Percentiles rank a stretch among this genome's conserved stretches.
Conservation (phyloP, 1,140 invertebrate species). For the Dufourea novaeangliae region DNA sequence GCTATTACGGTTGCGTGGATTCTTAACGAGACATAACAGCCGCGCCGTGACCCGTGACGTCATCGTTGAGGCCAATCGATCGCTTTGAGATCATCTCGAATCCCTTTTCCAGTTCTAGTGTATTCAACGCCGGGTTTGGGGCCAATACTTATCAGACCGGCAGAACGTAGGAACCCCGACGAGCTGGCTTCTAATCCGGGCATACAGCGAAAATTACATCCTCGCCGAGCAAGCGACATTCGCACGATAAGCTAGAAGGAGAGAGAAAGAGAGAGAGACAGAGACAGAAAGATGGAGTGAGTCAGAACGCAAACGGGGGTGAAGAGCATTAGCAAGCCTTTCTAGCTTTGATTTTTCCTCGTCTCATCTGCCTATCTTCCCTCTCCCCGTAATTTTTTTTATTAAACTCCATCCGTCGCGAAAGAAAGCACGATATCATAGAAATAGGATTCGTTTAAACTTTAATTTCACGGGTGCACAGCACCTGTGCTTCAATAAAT, state of each 20-base stretch:
- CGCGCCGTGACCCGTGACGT: conserved; percentile 49
- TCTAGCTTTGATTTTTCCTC: conserved; percentile 49
- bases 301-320: neutral
- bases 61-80: conserved; percentile 62
- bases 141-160: conserved; percentile 70
- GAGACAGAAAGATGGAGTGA: neutral
- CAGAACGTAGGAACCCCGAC: conserved; percentile 53
- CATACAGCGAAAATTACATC: conserved; percentile 77
- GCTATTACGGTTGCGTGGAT: conserved; percentile 48
- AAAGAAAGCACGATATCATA: neutral
- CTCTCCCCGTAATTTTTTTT: neutral
- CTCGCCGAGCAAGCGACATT: conserved; percentile 67
- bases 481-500: conserved; percentile 5
- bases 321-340: conserved; percentile 54
- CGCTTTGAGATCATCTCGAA: conserved; percentile 62
- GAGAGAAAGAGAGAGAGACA: neutral
- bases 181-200: conserved; percentile 74
- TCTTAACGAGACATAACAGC: conserved; percentile 58
- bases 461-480: neutral
- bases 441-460: conserved; percentile 23
- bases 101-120: conserved; percentile 64
- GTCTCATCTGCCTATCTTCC: neutral
- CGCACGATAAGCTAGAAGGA: neutral
- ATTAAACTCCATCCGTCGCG: too few relatives aligned
- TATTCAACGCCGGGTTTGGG: conserved; percentile 50